Conservation (phyloP, 2,888 invertebrate species). For the Tinea semifulvella region DNA sequence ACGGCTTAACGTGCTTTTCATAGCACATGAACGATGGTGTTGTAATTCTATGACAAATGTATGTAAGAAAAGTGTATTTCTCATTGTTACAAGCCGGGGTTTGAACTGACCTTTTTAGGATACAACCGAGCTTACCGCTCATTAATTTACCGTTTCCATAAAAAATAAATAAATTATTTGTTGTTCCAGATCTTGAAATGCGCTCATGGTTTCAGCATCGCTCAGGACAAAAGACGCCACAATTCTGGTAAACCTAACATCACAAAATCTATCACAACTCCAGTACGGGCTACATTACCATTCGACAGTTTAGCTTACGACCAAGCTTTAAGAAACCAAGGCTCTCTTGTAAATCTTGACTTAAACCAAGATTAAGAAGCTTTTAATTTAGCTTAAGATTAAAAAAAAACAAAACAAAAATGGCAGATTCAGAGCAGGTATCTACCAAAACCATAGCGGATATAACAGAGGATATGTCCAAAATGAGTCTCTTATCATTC, state of each 20-base stretch:
- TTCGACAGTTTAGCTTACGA: not conserved
- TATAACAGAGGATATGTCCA: slow-evolving; percentile 32
- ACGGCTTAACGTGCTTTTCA: no score
- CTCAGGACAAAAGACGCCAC: slow-evolving; percentile 20
- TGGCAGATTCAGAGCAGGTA: not conserved
- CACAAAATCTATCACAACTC: not conserved
- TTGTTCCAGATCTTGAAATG: slow-evolving; percentile 61
- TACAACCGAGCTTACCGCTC: no score
- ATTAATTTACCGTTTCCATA: no score
- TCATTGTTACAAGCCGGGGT: no score
- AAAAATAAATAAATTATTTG: no score
- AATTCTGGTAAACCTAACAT: not conserved
- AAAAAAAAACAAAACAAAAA: not conserved
- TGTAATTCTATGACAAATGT: no score
- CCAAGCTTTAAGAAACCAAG: not conserved
- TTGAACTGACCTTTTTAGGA: no score
- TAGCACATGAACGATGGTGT: no score
- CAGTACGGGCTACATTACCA: slow-evolving; percentile 5
- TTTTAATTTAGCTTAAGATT: no score
- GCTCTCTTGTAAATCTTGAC: slow-evolving; percentile 7
- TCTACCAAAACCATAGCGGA: slow-evolving; percentile 26
- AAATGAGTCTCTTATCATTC: slow-evolving; percentile 47
- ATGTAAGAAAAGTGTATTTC: no score
- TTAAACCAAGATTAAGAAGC: not conserved
- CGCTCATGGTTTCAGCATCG: slow-evolving; percentile 43